Conservation (phyloP, 92 coral and sea anemone species). For the Actinernus sp. region DNA sequence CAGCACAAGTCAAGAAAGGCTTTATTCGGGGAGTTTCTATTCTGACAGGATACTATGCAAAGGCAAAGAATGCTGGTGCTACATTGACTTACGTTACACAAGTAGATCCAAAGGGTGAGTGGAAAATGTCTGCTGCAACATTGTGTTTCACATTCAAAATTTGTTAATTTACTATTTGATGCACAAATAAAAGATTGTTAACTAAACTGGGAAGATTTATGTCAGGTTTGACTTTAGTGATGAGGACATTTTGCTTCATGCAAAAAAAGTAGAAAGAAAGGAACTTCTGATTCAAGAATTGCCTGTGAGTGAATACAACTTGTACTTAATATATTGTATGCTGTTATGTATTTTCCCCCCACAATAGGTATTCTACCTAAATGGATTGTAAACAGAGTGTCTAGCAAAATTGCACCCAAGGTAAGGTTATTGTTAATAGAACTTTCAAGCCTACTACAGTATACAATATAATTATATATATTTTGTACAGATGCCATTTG, state of each 20-base stretch:
- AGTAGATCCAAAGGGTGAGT: constrained; percentile 92
- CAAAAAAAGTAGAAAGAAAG: no score
- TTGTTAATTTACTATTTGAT: not conserved
- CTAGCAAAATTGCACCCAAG: constrained; percentile 97
- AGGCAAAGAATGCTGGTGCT: constrained; percentile 72
- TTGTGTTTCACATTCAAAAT: not conserved
- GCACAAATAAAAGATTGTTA: no score
- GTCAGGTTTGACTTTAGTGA: no score
- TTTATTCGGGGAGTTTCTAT: constrained; percentile 85
- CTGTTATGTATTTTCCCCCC: not conserved
- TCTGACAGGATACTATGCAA: constrained; percentile 81
- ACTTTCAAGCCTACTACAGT: no score
- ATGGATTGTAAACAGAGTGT: constrained; percentile 95
- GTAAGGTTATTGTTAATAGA: no score
- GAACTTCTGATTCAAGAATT: no score
- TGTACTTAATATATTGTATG: not conserved
- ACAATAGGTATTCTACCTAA: constrained; percentile 86
- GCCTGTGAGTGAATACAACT: no score
- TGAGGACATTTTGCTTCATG: no score
- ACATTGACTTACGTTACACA: constrained; percentile 90
- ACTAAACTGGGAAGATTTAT: no score
- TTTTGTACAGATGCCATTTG: no score
- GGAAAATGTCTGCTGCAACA: not conserved
- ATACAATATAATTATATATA: no score
- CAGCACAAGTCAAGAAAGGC: constrained; percentile 77